These are phyloP conservation scores for Danio jaintianensis DNA, from an alignment of 2,797 vertebrate species.

Conservation along the genomic window DNA sequence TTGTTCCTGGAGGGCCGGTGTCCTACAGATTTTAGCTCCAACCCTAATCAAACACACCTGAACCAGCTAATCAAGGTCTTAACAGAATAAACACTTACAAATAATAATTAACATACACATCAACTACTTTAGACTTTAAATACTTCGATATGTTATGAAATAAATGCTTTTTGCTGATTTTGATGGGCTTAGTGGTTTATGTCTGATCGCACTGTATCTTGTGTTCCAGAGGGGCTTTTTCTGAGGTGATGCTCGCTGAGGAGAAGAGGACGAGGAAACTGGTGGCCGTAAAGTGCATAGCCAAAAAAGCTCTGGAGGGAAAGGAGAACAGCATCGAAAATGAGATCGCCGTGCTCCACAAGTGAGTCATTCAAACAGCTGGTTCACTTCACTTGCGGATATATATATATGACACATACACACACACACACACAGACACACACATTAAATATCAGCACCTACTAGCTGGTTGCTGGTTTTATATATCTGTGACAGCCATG, in stretches of 20 bases:
- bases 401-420: neutral
- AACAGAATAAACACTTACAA: too few species aligned
- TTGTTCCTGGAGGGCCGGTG: too few species aligned
- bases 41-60: too few species aligned
- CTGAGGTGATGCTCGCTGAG: slow-evolving; percentile 95
- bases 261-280: slow-evolving; percentile 90
- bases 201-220: neutral
- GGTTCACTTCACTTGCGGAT: neutral
- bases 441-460: slow-evolving; percentile 6
- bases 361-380: slow-evolving; percentile 79
- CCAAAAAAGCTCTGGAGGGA: slow-evolving; percentile 94
- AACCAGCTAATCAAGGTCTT: too few species aligned
- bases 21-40: too few species aligned
- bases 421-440: too few species aligned
- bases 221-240: slow-evolving; percentile 89
- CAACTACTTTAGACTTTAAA: too few species aligned
- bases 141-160: too few species aligned
- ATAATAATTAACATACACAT: too few species aligned
- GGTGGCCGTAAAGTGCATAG: slow-evolving; percentile 97
- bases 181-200: neutral
- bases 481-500: slow-evolving; percentile 1
- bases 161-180: too few species aligned
- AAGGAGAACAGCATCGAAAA: slow-evolving; percentile 99
- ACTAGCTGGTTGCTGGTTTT: neutral
- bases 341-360: slow-evolving; percentile 95